phyloP scores from a whole-genome alignment of 1,140 invertebrate species.

The Neodiprion pinetum region DNA sequence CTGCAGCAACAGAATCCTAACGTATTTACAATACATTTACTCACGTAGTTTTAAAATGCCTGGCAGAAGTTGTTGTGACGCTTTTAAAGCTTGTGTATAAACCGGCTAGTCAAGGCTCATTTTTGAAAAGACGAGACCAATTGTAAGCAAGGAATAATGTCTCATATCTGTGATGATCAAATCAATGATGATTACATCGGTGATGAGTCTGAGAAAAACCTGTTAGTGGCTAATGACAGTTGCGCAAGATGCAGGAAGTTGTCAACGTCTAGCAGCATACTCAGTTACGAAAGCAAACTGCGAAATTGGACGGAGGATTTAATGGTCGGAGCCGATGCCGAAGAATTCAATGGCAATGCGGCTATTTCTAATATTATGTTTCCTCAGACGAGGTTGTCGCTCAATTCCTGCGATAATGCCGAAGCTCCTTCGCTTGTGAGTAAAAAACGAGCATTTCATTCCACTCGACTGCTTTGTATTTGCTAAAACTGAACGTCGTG shows the following conservation, averaged over 20 bases:
- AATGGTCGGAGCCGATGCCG: not conserved
- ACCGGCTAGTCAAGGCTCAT: too few species aligned
- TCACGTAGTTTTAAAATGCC: too few species aligned
- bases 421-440: not conserved
- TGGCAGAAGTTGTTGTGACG: too few species aligned
- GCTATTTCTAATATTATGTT: not conserved
- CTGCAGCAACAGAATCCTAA: too few species aligned
- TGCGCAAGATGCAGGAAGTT: constrained; percentile 8
- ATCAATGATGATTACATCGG: not conserved
- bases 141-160: too few species aligned
- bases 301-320: not conserved
- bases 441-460: not conserved
- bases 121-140: too few species aligned
- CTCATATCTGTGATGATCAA: not conserved
- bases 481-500: not conserved
- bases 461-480: not conserved
- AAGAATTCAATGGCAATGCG: not conserved
- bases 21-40: too few species aligned
- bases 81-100: too few species aligned
- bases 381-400: constrained; percentile 1
- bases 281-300: constrained; percentile 3
- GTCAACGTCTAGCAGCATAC: constrained; percentile 9
- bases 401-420: not conserved
- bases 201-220: not conserved
- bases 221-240: not conserved